Percentiles rank a stretch among this genome's conserved stretches.
These are phyloP conservation scores for Gymnobelideus leadbeateri DNA, from an alignment of 2,113 vertebrate genomes.

Conservation along the genomic window DNA sequence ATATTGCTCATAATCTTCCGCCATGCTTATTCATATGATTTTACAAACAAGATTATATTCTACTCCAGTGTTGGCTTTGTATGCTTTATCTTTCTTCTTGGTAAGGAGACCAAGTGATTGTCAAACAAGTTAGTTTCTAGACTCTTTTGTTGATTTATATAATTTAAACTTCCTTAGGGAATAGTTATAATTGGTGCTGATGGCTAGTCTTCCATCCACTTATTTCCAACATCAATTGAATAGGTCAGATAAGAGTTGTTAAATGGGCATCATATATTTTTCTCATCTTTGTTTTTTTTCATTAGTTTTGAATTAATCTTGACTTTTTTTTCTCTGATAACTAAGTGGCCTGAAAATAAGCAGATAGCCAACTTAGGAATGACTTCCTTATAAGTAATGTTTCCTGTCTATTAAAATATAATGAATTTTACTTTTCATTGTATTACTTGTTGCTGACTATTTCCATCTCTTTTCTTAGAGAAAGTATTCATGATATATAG, in stretches of 20 bases:
- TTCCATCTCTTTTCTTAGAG: background rate
- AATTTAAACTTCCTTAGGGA: too few species aligned
- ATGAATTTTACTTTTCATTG: background rate
- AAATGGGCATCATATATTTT: background rate
- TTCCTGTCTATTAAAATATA: background rate
- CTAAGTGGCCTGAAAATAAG: background rate
- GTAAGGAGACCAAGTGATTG: too few species aligned
- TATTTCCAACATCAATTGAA: background rate
- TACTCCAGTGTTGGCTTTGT: too few species aligned
- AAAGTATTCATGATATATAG: background rate
- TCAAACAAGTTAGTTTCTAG: too few species aligned
- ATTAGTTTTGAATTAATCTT: background rate
- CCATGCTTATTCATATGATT: too few species aligned
- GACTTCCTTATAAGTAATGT: background rate
- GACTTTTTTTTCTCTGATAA: background rate
- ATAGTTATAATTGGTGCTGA: too few species aligned
- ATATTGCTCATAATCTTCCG: too few species aligned
- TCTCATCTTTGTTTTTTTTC: background rate
- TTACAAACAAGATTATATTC: too few species aligned
- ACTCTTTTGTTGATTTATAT: too few species aligned
- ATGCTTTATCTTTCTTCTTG: too few species aligned
- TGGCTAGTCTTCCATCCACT: too few species aligned
- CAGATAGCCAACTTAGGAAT: background rate
- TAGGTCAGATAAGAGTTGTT: background rate
- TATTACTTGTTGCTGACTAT: background rate